Evolutionary conservation across 2,113 vertebrate genomes (phyloP).

Genomic region (Saccopteryx bilineata): DNA sequence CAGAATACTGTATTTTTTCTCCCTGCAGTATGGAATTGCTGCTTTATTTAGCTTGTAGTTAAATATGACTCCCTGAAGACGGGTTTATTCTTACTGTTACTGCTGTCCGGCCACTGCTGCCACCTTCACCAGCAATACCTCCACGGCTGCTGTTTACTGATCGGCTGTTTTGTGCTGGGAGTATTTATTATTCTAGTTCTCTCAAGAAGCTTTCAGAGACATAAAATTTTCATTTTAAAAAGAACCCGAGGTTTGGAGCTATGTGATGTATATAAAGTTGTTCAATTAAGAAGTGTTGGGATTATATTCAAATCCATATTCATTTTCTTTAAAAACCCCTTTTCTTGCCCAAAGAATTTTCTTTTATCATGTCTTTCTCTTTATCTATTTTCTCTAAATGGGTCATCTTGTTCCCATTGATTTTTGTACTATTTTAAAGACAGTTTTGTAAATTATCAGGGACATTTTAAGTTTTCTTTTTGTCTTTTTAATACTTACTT

Average conservation of each 20-base stretch:
- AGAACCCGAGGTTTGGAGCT: slow-evolving; percentile 1
- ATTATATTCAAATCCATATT: background rate
- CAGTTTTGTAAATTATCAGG: background rate
- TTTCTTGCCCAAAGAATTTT: background rate
- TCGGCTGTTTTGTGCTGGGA: background rate
- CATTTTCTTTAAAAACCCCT: background rate
- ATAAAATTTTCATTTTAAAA: slow-evolving; percentile 23
- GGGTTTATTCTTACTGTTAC: background rate
- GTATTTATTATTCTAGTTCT: background rate
- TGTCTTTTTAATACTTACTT: slow-evolving; percentile 42
- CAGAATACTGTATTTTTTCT: background rate
- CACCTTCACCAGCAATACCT: fast-evolving
- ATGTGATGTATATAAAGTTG: background rate
- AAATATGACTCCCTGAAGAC: background rate
- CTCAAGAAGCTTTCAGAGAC: background rate
- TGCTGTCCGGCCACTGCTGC: background rate
- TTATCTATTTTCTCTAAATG: background rate
- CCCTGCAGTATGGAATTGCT: background rate
- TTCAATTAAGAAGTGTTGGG: background rate
- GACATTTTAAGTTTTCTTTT: background rate
- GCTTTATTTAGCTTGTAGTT: slow-evolving; percentile 42
- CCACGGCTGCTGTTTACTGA: background rate
- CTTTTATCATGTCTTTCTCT: background rate
- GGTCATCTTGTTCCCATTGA: background rate
- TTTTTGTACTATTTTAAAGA: slow-evolving; percentile 6